Conservation (phyloP, 2,113 vertebrate species). For the Nothoprocta perdicaria region DNA sequence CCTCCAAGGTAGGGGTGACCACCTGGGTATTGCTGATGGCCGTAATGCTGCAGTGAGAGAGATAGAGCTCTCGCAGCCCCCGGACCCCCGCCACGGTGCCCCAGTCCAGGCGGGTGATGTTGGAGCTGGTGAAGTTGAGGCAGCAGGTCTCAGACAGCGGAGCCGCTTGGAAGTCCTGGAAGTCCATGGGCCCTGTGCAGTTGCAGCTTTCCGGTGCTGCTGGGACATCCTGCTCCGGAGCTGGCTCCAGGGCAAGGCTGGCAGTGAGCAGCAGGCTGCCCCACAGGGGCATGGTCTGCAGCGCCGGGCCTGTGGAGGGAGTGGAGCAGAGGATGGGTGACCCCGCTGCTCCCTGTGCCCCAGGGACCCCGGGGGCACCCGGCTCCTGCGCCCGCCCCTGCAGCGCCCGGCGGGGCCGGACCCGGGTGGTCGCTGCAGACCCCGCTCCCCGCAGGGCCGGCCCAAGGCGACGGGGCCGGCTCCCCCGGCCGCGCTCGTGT, state of each 20-base stretch:
- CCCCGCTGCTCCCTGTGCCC: not conserved
- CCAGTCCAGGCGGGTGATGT: constrained; percentile 80
- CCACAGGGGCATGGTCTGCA: constrained; percentile 42
- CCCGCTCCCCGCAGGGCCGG: not conserved
- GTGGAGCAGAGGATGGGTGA: not conserved
- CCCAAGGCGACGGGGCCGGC: not conserved
- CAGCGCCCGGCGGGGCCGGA: not conserved
- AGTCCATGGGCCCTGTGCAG: constrained; percentile 75
- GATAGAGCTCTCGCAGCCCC: constrained; percentile 80
- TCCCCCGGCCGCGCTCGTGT: not conserved
- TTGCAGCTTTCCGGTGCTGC: constrained; percentile 59
- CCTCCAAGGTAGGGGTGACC: constrained; percentile 61
- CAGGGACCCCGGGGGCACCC: not conserved
- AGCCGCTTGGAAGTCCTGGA: constrained; percentile 68
- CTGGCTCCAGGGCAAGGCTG: not conserved
- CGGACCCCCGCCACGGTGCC: constrained; percentile 64
- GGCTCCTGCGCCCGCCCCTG: not conserved
- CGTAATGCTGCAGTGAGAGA: constrained; percentile 82
- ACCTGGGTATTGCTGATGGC: constrained; percentile 30
- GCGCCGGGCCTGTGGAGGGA: constrained; percentile 15
- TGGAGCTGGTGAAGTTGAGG: constrained; percentile 85
- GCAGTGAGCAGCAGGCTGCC: constrained; percentile 44
- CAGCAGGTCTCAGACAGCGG: constrained; percentile 77
- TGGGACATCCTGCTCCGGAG: not conserved
- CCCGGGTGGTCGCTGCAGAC: not conserved